Conservation (phyloP, 2,113 vertebrate genomes). For the Phylloscopus trochiloides region DNA sequence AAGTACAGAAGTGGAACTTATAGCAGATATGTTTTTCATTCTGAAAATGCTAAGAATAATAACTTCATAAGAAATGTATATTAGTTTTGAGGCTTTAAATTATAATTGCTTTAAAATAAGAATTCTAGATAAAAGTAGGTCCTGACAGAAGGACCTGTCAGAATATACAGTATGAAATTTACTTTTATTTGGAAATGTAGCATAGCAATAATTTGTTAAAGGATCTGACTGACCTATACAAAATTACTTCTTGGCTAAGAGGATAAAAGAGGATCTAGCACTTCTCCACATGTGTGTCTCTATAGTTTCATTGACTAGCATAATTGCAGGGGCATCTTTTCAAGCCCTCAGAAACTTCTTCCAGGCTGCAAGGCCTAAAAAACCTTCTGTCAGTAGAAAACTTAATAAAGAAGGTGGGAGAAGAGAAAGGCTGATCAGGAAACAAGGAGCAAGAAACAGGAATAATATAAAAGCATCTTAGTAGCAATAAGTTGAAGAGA, state of each 20-base stretch:
- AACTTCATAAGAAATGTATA: not conserved
- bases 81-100: not conserved
- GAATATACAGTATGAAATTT: not conserved
- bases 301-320: not conserved
- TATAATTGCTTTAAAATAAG: not conserved
- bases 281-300: not conserved
- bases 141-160: not conserved
- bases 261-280: not conserved
- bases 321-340: not conserved
- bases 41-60: conserved; percentile 4
- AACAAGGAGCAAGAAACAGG: not conserved
- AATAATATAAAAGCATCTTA: not conserved
- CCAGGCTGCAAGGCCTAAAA: not conserved
- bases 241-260: not conserved
- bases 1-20: not conserved
- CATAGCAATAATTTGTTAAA: not conserved
- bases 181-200: not conserved
- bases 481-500: not conserved
- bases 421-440: not conserved
- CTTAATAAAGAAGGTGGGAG: not conserved
- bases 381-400: not conserved
- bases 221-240: not conserved
- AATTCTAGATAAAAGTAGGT: not conserved
- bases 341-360: not conserved
- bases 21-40: not conserved